Evolutionary conservation across 2,113 vertebrate species (phyloP).

Genomic region (Myrmecophaga tridactyla): DNA sequence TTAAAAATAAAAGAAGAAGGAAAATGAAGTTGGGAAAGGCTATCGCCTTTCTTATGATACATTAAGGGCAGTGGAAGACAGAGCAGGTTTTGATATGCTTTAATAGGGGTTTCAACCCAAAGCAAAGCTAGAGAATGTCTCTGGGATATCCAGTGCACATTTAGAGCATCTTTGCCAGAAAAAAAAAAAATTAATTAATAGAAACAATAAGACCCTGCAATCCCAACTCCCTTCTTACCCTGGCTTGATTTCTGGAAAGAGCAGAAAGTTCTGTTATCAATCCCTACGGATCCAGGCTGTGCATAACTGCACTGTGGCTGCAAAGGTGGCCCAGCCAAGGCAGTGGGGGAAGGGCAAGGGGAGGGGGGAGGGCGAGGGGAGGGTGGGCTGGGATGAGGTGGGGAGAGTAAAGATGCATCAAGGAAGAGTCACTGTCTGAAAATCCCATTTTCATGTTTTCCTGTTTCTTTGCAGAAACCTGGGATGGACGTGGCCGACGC

Average conservation of each 20-base stretch:
- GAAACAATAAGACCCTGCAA: not conserved
- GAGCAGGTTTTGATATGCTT: not conserved
- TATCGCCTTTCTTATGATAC: constrained; percentile 30
- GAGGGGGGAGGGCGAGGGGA: not conserved
- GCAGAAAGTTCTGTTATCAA: not conserved
- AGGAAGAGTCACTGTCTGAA: not conserved
- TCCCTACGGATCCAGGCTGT: not conserved
- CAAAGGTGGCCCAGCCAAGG: not conserved
- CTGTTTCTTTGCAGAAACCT: constrained; percentile 91
- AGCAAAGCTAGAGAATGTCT: constrained; percentile 52
- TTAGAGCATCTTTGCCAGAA: not conserved
- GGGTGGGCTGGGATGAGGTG: not conserved
- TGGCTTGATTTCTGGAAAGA: constrained; percentile 39
- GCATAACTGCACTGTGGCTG: not conserved
- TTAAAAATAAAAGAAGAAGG: too few relatives aligned
- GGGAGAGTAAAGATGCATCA: not conserved
- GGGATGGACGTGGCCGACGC: constrained; percentile 98
- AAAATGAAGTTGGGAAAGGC: not conserved
- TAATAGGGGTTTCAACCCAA: constrained; percentile 44
- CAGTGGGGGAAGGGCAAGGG: not conserved
- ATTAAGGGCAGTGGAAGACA: not conserved
- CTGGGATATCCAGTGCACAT: not conserved
- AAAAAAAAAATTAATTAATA: constrained; percentile 14
- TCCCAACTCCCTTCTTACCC: not conserved
- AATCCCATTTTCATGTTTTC: constrained; percentile 71